Conservation (phyloP, 2,888 invertebrate species). For the Girardia tigrina region DNA sequence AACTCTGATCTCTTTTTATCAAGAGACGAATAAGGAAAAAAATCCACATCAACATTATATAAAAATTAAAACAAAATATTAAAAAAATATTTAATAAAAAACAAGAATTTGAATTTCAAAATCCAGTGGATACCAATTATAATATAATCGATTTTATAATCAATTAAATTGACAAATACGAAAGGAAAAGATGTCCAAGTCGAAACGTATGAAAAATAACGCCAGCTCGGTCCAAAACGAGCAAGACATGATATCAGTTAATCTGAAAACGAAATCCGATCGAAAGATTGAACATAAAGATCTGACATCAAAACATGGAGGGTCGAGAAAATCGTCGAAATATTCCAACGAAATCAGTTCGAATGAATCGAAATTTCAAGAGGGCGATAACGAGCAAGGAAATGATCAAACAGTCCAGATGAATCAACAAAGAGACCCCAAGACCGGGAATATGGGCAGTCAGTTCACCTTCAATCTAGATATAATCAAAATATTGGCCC, state of each 20-base stretch:
- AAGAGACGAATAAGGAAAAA: too few species aligned
- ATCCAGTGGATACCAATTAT: too few species aligned
- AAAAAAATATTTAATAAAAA: too few species aligned
- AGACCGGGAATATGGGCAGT: neutral
- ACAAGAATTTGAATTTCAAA: too few species aligned
- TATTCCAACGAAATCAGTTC: neutral
- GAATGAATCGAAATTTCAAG: neutral
- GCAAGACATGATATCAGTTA: neutral
- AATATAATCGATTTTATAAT: too few species aligned
- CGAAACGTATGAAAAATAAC: slow-evolving; percentile 6
- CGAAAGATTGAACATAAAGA: neutral
- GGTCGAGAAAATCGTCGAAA: slow-evolving; percentile 2
- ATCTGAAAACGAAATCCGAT: neutral
- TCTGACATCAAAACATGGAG: neutral
- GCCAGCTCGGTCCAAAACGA: neutral
- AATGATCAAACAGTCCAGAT: neutral
- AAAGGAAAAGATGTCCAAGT: neutral
- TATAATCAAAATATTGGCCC: neutral
- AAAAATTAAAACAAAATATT: too few species aligned
- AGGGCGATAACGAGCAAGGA: neutral
- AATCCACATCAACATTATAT: too few species aligned
- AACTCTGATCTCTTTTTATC: too few species aligned
- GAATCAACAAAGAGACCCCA: neutral
- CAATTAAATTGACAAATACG: too few species aligned
- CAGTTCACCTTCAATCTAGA: neutral